A percentile compares a stretch with the other conserved stretches of the same genome.
Conservation (phyloP, 2,888 invertebrate genomes). For the Cremastobaeus sp. region DNA sequence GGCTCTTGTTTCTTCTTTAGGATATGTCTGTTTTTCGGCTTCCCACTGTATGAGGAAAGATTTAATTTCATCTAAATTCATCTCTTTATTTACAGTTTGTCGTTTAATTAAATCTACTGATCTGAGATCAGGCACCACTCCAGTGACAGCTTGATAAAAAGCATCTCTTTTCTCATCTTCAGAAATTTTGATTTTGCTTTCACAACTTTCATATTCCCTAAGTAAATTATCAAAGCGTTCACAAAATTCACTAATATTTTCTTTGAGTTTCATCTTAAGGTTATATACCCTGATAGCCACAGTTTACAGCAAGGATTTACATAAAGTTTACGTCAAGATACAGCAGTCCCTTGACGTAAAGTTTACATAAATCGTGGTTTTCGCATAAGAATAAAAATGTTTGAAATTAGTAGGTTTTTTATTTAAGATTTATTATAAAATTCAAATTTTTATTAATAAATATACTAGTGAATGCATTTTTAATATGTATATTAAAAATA, state of each 20-base stretch:
- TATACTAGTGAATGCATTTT: too few relatives aligned
- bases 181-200: neutral
- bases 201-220: neutral
- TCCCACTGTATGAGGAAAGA: neutral
- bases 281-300: neutral
- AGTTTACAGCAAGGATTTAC: too few relatives aligned
- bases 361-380: too few relatives aligned
- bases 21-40: neutral
- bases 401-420: too few relatives aligned
- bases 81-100: neutral
- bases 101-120: neutral
- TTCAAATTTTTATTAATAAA: too few relatives aligned
- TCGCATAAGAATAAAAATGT: too few relatives aligned
- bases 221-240: neutral
- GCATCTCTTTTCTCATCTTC: neutral
- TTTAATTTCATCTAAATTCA: neutral
- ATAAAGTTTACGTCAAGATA: too few relatives aligned
- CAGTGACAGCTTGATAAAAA: neutral
- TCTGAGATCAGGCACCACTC: neutral
- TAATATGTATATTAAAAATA: too few relatives aligned
- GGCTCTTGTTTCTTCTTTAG: neutral
- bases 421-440: too few relatives aligned
- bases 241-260: neutral
- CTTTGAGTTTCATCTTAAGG: neutral
- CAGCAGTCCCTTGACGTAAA: too few relatives aligned